Base-by-base conservation (phyloP, 2,888 invertebrate genomes). In the Rhodophaea formosa region DNA sequence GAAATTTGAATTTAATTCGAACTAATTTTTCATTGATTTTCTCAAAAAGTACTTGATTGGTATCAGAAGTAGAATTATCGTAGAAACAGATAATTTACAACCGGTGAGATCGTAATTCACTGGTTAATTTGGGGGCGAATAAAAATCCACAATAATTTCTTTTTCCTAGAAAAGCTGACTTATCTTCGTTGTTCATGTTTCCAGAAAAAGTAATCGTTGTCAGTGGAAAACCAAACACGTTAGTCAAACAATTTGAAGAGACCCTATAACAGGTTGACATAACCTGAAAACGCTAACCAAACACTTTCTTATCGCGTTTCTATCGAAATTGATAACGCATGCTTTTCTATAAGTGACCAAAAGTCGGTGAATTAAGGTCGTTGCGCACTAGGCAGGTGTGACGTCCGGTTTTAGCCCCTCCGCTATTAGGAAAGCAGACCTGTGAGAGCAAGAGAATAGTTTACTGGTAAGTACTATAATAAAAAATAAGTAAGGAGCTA, bases 351-450 rank as follows among this genome's bases (percentile, higher is more conserved):
- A 23, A 57, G 59, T 59, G 59, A 65, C 65, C 58, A 60, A 55
- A 69, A 66, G 65, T 68, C 72, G 71, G 73, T 68, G 68, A 62
- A 61, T 59, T 65, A 74, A 68, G 70, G 75, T 70, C 70, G 64
- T 59, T 60, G 56, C 63, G 61, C 62, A 58, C 58, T 59, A 65
- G 77, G 81, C 85, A 84, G 85, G 86, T 86, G 84, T 75, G 66
- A 62, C 63, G 72, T 70, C 80, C 79, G 74, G 79, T 78, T 79
- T 72, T 66, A 68, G 68, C 71, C 69, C 66, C 70, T 69, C 65
- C 67, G 74, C 74, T 72, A 70, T 74, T 73, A 74, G 74, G 73
- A 73, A 73, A 68, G 71, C 68, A 67, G 77, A 82, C 81, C 75
- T 77, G 83, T 77, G 30, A 0, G 30, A 14, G 7, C 6, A 23